Percentiles rank a stretch among this genome's conserved stretches.
phyloP scores from a whole-genome alignment of 92 coral and sea anemone genomes.

The Porites rus region DNA sequence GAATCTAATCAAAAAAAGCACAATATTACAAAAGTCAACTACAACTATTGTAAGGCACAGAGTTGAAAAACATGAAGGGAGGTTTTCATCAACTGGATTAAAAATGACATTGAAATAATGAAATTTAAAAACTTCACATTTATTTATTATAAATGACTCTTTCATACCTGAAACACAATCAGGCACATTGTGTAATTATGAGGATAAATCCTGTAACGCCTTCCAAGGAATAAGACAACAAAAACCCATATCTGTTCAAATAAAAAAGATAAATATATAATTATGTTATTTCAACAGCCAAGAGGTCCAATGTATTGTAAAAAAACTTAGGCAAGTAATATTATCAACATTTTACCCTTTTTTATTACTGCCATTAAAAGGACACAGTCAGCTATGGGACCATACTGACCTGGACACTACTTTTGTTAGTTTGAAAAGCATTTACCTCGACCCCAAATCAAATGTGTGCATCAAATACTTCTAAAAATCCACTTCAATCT shows the following conservation, averaged over 20 bases:
- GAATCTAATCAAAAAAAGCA: neutral
- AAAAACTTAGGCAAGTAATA: no score
- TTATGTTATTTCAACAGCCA: neutral
- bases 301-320: neutral
- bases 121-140: neutral
- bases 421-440: no score
- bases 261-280: neutral
- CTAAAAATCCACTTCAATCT: no score
- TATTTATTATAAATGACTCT: no score
- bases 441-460: no score
- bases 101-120: neutral
- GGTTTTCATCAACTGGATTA: neutral
- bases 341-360: neutral
- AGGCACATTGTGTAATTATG: constrained; percentile 83
- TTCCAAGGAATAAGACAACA: constrained; percentile 73
- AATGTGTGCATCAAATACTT: no score
- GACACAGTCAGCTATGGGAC: no score
- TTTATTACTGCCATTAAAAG: neutral
- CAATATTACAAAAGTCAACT: no score
- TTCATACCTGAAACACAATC: constrained; percentile 76
- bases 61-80: neutral
- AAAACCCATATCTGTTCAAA: constrained; percentile 82
- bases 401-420: no score
- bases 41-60: no score
- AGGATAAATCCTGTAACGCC: constrained; percentile 76